A percentile compares a stretch with the other conserved stretches of the same genome.
phyloP scores from a whole-genome alignment of 2,888 invertebrate species.

The Neoascia interrupta region DNA sequence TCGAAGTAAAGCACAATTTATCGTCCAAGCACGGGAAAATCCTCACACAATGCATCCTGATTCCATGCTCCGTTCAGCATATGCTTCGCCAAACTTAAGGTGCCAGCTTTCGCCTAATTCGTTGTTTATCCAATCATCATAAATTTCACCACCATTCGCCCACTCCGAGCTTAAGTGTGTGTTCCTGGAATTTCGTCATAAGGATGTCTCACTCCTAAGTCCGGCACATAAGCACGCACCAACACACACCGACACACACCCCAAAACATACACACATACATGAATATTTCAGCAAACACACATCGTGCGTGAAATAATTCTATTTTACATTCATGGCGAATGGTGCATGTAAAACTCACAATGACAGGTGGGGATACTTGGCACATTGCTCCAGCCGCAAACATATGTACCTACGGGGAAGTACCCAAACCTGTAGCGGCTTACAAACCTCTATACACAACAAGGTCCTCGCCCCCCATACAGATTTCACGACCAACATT shows the following conservation, averaged over 20 bases:
- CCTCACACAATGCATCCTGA: too few species aligned
- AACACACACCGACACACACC: background rate
- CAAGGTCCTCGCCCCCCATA: background rate
- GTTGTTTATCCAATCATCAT: conserved; percentile 50
- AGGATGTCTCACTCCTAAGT: background rate
- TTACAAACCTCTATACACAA: too few species aligned
- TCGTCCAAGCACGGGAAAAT: too few species aligned
- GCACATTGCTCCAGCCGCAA: conserved; percentile 25
- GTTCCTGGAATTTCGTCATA: conserved; percentile 28
- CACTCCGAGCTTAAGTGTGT: too few species aligned
- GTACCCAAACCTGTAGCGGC: background rate
- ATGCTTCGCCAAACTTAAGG: conserved; percentile 8
- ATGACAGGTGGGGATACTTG: conserved; percentile 52
- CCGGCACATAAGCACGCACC: background rate
- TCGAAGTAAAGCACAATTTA: too few species aligned
- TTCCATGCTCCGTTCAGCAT: too few species aligned
- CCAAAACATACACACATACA: background rate
- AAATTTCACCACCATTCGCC: conserved; percentile 46
- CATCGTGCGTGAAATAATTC: conserved; percentile 63
- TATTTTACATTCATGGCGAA: conserved; percentile 60
- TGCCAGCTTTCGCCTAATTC: conserved; percentile 19
- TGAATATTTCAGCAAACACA: conserved; percentile 18
- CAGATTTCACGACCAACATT: conserved; percentile 25
- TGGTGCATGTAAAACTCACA: conserved; percentile 48
- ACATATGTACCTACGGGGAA: background rate